phyloP scores from a whole-genome alignment of 2,113 vertebrate genomes.

The Rhombomys opimus region DNA sequence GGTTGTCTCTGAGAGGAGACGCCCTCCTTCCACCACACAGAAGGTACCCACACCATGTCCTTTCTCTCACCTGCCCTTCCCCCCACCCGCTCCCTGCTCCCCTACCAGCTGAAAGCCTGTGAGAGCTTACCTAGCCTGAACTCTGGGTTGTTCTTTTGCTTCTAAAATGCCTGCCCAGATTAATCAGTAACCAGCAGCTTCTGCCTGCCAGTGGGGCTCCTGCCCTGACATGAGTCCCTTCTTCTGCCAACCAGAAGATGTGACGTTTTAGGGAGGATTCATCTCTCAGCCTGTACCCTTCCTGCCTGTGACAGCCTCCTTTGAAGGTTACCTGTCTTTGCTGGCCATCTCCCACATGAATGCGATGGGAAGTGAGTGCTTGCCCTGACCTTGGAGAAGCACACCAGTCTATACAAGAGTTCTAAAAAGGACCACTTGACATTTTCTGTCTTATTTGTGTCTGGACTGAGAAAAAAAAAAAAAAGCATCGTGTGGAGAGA shows the following conservation, averaged over 20 bases:
- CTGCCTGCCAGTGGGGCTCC: slow-evolving; percentile 50
- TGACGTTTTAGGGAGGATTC: slow-evolving; percentile 73
- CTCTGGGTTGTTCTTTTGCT: slow-evolving; percentile 40
- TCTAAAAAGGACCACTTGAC: slow-evolving; percentile 62
- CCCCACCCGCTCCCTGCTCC: background rate
- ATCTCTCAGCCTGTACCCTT: slow-evolving; percentile 43
- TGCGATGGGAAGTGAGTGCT: slow-evolving; percentile 59
- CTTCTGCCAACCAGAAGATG: slow-evolving; percentile 66
- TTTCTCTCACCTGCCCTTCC: slow-evolving; percentile 62
- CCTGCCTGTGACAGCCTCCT: slow-evolving; percentile 56
- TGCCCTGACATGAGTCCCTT: slow-evolving; percentile 72
- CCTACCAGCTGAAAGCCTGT: slow-evolving; percentile 2
- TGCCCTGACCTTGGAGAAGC: slow-evolving; percentile 63
- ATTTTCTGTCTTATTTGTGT: slow-evolving; percentile 66
- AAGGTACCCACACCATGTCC: slow-evolving; percentile 37
- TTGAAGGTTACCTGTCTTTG: slow-evolving; percentile 74
- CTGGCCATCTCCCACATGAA: slow-evolving; percentile 49
- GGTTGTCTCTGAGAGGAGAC: background rate
- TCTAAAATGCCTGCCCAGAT: slow-evolving; percentile 69
- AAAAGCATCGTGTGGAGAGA: background rate
- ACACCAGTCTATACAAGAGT: background rate
- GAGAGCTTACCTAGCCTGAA: slow-evolving; percentile 66
- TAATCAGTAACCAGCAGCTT: slow-evolving; percentile 75
- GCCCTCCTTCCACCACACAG: background rate
- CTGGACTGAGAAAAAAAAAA: slow-evolving; percentile 45